Base-by-base conservation (phyloP, 2,888 invertebrate species). In the Aradus depressus region DNA sequence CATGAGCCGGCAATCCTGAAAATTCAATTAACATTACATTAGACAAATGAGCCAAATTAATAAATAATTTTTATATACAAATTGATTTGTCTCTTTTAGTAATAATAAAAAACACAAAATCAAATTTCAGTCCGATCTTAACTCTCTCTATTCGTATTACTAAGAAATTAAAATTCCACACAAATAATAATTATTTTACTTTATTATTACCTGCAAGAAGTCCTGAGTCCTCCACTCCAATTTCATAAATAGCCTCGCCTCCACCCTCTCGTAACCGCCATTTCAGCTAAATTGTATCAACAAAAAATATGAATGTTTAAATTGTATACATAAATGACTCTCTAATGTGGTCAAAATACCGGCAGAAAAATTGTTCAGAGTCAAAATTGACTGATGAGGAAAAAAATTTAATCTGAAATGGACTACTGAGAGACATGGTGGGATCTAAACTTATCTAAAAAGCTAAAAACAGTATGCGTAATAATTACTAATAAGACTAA, bases 181-280 rank as follows among this genome's bases (percentile, higher is more conserved):
- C 23, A 47, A 37, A 12, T 37, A 2, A 26, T 16, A 2, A n/a
- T 18, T 14, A 1, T 26, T 38, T 12, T 21, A 14, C 5, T 39
- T 35, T 19, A 38, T 14, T 25, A 34, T 43, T 37, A 57, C 57
- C 57, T 39, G 57, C 57, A 60, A 96, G 72, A 45, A 83, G 76
- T 0, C 95, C 95, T 63, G 84, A 86, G 69, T 91, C 92, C 52
- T 89, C 82, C 2, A 92, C 91, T 0, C 97, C 97, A 44, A 97
- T 86, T 69, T 96, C 93, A 70, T 99, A 98, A 57, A 98, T 90
- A 0, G 96, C 96, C 67, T 92, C 89, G 1, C 97, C 98, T 59
- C 92, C 88, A 23, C 98, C 92, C 68, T 93, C 92, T 0, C 90
- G 79, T 8, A 99, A 75, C 0, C 98, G 77, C 97, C 97, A 98